Conservation (phyloP, 2,113 vertebrate species). For the Ptilonorhynchus violaceus region DNA sequence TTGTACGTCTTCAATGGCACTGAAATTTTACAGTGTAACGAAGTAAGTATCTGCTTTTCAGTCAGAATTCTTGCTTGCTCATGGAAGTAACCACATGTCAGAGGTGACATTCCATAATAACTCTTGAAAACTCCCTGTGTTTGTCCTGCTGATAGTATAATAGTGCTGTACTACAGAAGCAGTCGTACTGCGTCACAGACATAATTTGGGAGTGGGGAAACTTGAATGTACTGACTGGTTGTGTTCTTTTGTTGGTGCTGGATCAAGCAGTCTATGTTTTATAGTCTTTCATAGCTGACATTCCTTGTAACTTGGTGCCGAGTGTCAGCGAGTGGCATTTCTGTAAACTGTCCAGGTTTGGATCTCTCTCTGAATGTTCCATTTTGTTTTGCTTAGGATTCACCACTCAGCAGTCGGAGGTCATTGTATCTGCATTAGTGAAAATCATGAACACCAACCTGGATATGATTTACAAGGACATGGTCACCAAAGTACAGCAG, state of each 20-base stretch:
- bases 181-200: not conserved
- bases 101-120: not conserved
- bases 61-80: not conserved
- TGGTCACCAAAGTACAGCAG: constrained; percentile 95
- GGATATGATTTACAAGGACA: constrained; percentile 87
- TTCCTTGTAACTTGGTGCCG: not conserved
- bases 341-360: not conserved
- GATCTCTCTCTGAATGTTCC: not conserved
- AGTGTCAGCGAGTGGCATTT: not conserved
- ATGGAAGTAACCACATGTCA: not conserved
- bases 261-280: not conserved
- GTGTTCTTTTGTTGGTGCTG: not conserved
- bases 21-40: not conserved
- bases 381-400: constrained; percentile 79
- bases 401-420: constrained; percentile 85
- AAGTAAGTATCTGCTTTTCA: not conserved
- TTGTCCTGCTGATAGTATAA: not conserved
- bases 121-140: not conserved
- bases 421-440: constrained; percentile 81
- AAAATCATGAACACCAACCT: constrained; percentile 86
- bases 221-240: not conserved
- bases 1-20: not conserved
- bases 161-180: not conserved
- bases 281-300: not conserved
- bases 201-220: not conserved